These are phyloP conservation scores for Oscheius onirici DNA, from an alignment of 2,888 invertebrate species.

Conservation along the genomic window DNA sequence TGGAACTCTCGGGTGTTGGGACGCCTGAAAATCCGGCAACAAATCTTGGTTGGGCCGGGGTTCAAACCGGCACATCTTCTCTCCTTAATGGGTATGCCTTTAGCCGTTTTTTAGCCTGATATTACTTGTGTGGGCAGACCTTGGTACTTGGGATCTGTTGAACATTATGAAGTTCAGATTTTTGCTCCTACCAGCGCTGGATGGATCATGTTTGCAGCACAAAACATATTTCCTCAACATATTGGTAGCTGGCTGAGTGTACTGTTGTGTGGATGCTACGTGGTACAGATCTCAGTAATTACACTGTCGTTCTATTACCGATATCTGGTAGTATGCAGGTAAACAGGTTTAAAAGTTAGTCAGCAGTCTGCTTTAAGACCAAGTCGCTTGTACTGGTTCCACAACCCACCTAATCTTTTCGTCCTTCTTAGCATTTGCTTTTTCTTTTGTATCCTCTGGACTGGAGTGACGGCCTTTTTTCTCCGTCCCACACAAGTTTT, in stretches of 20 bases:
- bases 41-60: too few species aligned
- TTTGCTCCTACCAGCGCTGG: not conserved
- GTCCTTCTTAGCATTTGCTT: not conserved
- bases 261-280: constrained; percentile 3
- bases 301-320: constrained; percentile 6
- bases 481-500: not conserved
- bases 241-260: not conserved
- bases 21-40: too few species aligned
- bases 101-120: too few species aligned
- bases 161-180: too few species aligned
- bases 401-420: not conserved
- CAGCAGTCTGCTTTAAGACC: not conserved
- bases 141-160: too few species aligned
- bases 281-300: not conserved
- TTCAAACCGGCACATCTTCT: too few species aligned
- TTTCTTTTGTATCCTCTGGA: not conserved
- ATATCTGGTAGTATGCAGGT: constrained; percentile 11
- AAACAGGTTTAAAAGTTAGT: not conserved
- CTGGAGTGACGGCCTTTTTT: not conserved
- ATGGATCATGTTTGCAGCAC: constrained; percentile 6
- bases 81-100: too few species aligned
- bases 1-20: too few species aligned
- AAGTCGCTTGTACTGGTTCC: not conserved
- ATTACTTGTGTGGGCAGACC: too few species aligned
- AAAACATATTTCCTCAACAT: not conserved